phyloP scores from a whole-genome alignment of 2,797 vertebrate species.

The Cetoscarus ocellatus region DNA sequence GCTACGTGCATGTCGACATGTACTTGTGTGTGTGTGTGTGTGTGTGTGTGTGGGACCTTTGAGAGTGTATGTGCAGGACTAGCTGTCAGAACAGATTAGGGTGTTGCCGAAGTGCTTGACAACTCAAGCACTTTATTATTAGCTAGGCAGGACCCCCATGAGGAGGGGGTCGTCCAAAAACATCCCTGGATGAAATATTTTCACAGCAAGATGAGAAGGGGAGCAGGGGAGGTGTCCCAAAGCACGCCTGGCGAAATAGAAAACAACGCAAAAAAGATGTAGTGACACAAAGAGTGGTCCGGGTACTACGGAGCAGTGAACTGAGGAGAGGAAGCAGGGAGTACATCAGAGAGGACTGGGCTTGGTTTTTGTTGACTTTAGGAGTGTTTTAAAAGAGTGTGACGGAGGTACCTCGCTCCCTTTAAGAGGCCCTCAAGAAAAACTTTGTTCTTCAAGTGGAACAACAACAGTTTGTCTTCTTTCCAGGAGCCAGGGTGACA shows the following conservation, averaged over 20 bases:
- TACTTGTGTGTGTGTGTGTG: slow-evolving; percentile 31
- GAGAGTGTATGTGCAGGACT: slow-evolving; percentile 52
- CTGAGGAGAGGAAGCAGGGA: slow-evolving; percentile 41
- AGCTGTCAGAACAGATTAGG: slow-evolving; percentile 87
- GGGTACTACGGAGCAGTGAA: slow-evolving; percentile 45
- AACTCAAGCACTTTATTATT: slow-evolving; percentile 87
- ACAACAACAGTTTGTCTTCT: slow-evolving; percentile 66
- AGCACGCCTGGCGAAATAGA: slow-evolving; percentile 65
- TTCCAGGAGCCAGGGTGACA: slow-evolving; percentile 25
- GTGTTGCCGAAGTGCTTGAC: slow-evolving; percentile 85
- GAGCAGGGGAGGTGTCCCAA: slow-evolving; percentile 67
- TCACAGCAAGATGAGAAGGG: slow-evolving; percentile 79
- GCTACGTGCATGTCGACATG: slow-evolving; percentile 39
- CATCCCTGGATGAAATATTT: slow-evolving; percentile 78
- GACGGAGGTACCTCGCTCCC: slow-evolving; percentile 45
- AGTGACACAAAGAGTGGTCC: slow-evolving; percentile 28
- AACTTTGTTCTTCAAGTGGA: slow-evolving; percentile 70
- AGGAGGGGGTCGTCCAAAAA: slow-evolving; percentile 79
- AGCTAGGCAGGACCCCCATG: slow-evolving; percentile 74
- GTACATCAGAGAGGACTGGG: slow-evolving; percentile 39
- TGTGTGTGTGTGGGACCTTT: slow-evolving; percentile 34
- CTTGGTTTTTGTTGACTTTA: slow-evolving; percentile 72
- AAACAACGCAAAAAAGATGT: slow-evolving; percentile 7
- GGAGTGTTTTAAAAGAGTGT: slow-evolving; percentile 57
- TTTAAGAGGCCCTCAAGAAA: slow-evolving; percentile 66